Evolutionary conservation across 2,113 vertebrate genomes (phyloP), one percentile per base, ranked within the genome.

Genomic region (Bubalus kerabau): DNA sequence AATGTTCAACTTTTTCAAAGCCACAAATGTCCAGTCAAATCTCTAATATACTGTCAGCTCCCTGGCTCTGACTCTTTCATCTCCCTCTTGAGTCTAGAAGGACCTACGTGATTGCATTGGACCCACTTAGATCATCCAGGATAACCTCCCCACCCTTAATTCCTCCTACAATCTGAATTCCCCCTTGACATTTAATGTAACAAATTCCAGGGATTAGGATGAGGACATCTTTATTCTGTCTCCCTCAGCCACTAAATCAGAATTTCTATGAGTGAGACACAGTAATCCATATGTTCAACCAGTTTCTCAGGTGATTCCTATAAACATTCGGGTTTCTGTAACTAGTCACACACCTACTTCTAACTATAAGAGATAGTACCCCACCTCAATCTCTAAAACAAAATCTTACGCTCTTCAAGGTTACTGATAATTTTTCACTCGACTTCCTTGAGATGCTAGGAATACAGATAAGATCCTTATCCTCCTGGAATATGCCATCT

Each of bases 1-100:
- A 93, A 95, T 32, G 40, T 87, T 82, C 50, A 95, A 59, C 50
- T 84, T 94, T 95, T 60, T 60, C 57, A 91, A 85, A 87, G 36
- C 2, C 52, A 48, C 54, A 76, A 85, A 30, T 2, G 4, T 30
- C 13, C 76, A 88, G 60, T 67, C 5, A 6, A 87, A 67, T 83
- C 48, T 57, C 90, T 91, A 64, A 26, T 40, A 52, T 10, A 64
- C 56, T 17, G 12, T 21, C 50, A 40, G 59, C 54, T 91, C 54
- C 85, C 59, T 54, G 50, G 14, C 86, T 87, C 84, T 88, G 56
- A 84, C 46, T 32, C 16, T 88, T 80, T 7, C 15, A 54, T 3
- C 52, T 32, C 52, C 16, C 60, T 95, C 50, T 52, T 40, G 2
- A 16, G 23, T 36, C 60, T 48, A 9, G 23, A 81, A 87, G 23